phyloP scores from a whole-genome alignment of 2,888 invertebrate species.

The Leptinotarsa rubiginosa region DNA sequence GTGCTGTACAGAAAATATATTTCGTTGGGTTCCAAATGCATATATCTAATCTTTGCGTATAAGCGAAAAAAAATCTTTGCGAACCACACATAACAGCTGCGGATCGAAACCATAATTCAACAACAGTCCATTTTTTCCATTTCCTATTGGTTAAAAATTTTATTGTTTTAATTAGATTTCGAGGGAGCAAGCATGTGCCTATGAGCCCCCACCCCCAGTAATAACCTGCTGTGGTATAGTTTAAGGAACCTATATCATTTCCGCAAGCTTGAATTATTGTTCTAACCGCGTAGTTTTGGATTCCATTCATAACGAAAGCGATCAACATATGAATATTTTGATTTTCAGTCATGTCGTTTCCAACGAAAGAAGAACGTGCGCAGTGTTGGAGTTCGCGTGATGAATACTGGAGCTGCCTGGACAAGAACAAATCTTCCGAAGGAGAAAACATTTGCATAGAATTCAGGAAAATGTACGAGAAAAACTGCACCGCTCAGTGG shows the following conservation, averaged over 20 bases:
- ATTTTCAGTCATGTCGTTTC: constrained; percentile 77
- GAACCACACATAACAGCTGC: no score
- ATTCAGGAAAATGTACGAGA: constrained; percentile 80
- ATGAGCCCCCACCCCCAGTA: neutral
- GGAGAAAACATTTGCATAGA: constrained; percentile 76
- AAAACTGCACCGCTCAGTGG: constrained; percentile 86
- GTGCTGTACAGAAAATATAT: no score
- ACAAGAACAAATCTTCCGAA: constrained; percentile 69
- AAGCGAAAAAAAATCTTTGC: no score
- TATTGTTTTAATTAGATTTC: no score
- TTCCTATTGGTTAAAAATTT: no score
- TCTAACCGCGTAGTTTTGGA: constrained; percentile 2
- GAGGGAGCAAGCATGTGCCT: no score
- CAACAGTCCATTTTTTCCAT: no score
- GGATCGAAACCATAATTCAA: no score
- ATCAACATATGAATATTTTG: constrained; percentile 14
- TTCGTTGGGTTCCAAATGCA: no score
- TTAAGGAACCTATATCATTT: neutral
- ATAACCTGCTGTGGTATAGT: no score
- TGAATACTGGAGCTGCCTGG: constrained; percentile 90
- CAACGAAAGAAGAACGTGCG: constrained; percentile 81
- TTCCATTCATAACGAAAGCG: constrained; percentile 16
- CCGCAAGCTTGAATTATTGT: constrained; percentile 14
- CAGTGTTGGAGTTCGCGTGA: constrained; percentile 90
- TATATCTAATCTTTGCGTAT: no score